A percentile compares a stretch with the other conserved stretches of the same genome.
These are phyloP conservation scores for Agrochola macilenta DNA, from an alignment of 2,888 invertebrate species.

Conservation along the genomic window DNA sequence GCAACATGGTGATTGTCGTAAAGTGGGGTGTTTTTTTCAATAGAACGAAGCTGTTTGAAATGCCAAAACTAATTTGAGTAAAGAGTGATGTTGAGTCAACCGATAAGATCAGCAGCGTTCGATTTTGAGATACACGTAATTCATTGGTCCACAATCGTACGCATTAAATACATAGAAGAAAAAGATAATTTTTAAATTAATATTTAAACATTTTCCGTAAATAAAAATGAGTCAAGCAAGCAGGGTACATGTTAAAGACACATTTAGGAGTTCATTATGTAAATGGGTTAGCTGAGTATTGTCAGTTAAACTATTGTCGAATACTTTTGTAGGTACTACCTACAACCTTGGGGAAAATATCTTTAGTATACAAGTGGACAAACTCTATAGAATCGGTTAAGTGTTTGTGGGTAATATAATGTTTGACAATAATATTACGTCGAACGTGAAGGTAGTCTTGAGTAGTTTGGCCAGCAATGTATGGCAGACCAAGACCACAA, in stretches of 20 bases:
- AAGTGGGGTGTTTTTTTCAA: background rate
- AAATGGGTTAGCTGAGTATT: slow-evolving; percentile 50
- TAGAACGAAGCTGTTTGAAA: background rate
- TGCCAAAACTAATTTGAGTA: background rate
- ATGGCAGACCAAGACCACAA: too few relatives aligned
- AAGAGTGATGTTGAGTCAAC: background rate
- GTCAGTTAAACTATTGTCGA: slow-evolving; percentile 44
- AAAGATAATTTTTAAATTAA: background rate
- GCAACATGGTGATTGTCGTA: background rate
- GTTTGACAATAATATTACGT: background rate
- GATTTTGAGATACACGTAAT: background rate
- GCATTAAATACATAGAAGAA: background rate
- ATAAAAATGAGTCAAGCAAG: slow-evolving; percentile 18
- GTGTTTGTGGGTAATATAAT: too few relatives aligned
- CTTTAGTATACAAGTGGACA: slow-evolving; percentile 26
- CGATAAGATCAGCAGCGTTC: background rate
- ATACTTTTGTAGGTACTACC: slow-evolving; percentile 25
- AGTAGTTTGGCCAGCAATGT: background rate
- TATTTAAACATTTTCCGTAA: background rate
- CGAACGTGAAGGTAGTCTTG: background rate
- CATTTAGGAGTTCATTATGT: slow-evolving; percentile 54
- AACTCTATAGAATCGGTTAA: background rate
- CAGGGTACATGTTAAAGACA: slow-evolving; percentile 45
- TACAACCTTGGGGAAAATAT: slow-evolving; percentile 45
- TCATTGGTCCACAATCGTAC: background rate